phyloP scores from a whole-genome alignment of 2,113 vertebrate genomes.

The Onychostoma macrolepis region DNA sequence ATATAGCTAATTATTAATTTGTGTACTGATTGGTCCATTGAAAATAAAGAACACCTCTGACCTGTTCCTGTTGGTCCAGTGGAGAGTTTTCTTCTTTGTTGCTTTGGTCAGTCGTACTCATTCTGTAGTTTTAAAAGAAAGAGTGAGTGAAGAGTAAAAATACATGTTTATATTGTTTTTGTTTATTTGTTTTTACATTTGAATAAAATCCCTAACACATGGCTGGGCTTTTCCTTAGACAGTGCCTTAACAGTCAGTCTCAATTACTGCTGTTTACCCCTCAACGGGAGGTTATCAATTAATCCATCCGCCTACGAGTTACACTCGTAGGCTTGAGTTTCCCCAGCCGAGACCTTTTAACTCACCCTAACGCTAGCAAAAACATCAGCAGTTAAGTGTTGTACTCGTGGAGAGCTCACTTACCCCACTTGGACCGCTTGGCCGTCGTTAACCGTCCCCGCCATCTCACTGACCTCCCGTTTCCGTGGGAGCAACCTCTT shows the following conservation, averaged over 20 bases:
- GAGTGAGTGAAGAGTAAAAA: background rate
- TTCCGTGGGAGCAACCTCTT: slow-evolving; percentile 42
- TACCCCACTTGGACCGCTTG: slow-evolving; percentile 27
- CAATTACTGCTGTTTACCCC: slow-evolving; percentile 24
- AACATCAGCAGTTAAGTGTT: slow-evolving; percentile 9
- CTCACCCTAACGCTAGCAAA: background rate
- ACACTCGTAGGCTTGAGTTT: background rate
- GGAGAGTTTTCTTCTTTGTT: background rate
- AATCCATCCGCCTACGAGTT: slow-evolving; percentile 35
- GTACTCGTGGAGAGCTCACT: slow-evolving; percentile 19
- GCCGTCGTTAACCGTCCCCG: background rate
- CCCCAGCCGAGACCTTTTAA: background rate
- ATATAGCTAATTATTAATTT: background rate
- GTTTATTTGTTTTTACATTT: slow-evolving; percentile 55
- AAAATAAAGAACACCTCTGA: slow-evolving; percentile 14
- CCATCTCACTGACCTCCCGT: slow-evolving; percentile 42
- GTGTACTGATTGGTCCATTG: background rate
- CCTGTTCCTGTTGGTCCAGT: slow-evolving; percentile 16
- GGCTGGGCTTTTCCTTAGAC: background rate
- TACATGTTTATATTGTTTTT: background rate
- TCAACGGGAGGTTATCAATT: slow-evolving; percentile 32
- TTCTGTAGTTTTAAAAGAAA: slow-evolving; percentile 1
- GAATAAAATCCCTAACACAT: background rate
- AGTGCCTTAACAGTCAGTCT: background rate
- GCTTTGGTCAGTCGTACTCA: background rate